These are phyloP conservation scores for Cherax quadricarinatus DNA, from an alignment of 1,140 invertebrate species.

Conservation along the genomic window DNA sequence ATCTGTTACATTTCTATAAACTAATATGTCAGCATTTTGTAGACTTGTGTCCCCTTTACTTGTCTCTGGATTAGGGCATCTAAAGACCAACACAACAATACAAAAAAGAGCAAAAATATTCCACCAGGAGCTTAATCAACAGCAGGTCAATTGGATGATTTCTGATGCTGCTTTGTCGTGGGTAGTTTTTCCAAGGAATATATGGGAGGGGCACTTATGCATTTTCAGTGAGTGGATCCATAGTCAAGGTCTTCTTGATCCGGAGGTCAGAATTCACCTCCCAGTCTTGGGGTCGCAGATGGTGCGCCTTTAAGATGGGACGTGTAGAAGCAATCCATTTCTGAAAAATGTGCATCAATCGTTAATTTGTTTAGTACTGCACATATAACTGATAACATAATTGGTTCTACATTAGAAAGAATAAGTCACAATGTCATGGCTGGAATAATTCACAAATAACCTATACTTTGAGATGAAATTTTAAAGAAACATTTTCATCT, in stretches of 20 bases:
- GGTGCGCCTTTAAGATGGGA: constrained; percentile 73
- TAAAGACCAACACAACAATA: too few species aligned
- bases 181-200: background rate
- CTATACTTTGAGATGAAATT: too few species aligned
- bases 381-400: background rate
- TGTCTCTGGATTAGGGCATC: background rate
- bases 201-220: constrained; percentile 9
- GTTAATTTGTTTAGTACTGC: background rate
- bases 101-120: too few species aligned
- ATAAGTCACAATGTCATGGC: too few species aligned
- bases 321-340: constrained; percentile 72
- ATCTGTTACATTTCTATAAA: too few species aligned
- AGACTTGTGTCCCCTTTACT: background rate
- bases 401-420: too few species aligned
- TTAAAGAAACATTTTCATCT: too few species aligned
- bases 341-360: constrained; percentile 27
- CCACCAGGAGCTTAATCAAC: background rate
- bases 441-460: too few species aligned
- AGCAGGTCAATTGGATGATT: background rate
- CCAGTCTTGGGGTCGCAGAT: constrained; percentile 72
- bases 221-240: constrained; percentile 71
- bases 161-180: background rate
- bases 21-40: background rate
- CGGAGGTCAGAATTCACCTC: constrained; percentile 64
- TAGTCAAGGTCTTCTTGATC: constrained; percentile 72